phyloP scores from a whole-genome alignment of 2,113 vertebrate species.

The Nothoprocta pentlandii region DNA sequence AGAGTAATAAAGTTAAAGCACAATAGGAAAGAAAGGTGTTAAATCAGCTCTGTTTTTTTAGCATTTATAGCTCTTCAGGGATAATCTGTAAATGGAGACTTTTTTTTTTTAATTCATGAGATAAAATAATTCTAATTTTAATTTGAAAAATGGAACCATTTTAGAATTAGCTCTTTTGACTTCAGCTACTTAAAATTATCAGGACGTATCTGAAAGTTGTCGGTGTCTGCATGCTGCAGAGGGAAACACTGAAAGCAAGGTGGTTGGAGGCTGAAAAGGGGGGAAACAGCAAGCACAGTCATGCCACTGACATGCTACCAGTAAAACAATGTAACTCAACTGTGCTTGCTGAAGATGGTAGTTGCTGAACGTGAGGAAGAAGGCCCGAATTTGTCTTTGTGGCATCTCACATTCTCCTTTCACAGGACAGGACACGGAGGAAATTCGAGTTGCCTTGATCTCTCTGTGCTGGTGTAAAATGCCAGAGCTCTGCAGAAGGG shows the following conservation, averaged over 20 bases:
- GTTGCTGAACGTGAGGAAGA: background rate
- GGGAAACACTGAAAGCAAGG: background rate
- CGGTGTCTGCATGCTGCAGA: rapidly evolving
- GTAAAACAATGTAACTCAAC: background rate
- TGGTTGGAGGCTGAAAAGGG: background rate
- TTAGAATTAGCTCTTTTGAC: background rate
- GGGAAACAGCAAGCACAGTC: background rate
- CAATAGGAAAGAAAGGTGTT: background rate
- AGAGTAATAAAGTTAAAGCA: background rate
- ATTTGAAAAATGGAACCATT: background rate
- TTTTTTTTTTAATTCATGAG: background rate
- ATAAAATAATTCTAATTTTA: background rate
- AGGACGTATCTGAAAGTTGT: background rate
- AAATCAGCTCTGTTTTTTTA: background rate
- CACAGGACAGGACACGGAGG: background rate
- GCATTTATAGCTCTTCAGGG: background rate
- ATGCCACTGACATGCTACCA: background rate
- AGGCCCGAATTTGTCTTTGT: background rate
- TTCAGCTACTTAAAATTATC: background rate
- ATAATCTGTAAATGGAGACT: background rate
- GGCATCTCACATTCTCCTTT: background rate
- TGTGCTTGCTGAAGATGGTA: background rate
- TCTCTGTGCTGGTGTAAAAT: background rate
- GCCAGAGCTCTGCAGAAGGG: background rate
- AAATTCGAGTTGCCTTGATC: background rate